A percentile compares a stretch with the other conserved stretches of the same genome.
phyloP scores from a whole-genome alignment of 1,140 invertebrate genomes.

The Drosophila seguyi region DNA sequence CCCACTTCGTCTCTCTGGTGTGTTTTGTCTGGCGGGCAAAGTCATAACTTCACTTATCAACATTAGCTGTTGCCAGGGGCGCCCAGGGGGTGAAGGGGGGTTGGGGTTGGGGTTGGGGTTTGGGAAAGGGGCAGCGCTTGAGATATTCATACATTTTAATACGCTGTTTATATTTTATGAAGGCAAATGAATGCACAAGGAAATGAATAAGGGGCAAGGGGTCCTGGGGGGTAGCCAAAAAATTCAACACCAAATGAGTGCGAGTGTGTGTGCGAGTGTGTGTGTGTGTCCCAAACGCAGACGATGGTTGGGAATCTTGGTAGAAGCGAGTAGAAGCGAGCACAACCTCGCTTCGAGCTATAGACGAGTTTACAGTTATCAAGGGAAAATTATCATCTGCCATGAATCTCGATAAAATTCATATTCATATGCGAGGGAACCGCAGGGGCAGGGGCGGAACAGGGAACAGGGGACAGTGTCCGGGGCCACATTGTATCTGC shows the following conservation, averaged over 20 bases:
- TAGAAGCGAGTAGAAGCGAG: slow-evolving; percentile 50
- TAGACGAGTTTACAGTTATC: slow-evolving; percentile 85
- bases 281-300: slow-evolving; percentile 56
- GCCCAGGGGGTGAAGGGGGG: background rate
- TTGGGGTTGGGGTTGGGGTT: background rate
- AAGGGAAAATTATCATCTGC: slow-evolving; percentile 85
- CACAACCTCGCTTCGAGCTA: slow-evolving; percentile 83
- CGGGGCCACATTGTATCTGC: slow-evolving; percentile 63
- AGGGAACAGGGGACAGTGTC: slow-evolving; percentile 31
- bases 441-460: slow-evolving; percentile 3
- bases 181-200: slow-evolving; percentile 83
- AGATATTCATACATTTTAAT: slow-evolving; percentile 83
- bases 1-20: slow-evolving; percentile 7
- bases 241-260: slow-evolving; percentile 74
- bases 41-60: slow-evolving; percentile 84
- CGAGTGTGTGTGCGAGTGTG: too few species aligned
- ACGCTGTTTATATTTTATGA: slow-evolving; percentile 83
- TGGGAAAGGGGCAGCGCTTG: slow-evolving; percentile 31
- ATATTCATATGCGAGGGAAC: slow-evolving; percentile 73
- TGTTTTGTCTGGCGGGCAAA: slow-evolving; percentile 74
- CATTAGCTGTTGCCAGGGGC: slow-evolving; percentile 71
- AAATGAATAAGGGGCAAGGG: slow-evolving; percentile 54
- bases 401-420: slow-evolving; percentile 84
- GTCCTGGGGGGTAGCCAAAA: slow-evolving; percentile 52
- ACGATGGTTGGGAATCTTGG: slow-evolving; percentile 37